Conservation (phyloP, 2,113 vertebrate genomes). For the Nothocercus julius region DNA sequence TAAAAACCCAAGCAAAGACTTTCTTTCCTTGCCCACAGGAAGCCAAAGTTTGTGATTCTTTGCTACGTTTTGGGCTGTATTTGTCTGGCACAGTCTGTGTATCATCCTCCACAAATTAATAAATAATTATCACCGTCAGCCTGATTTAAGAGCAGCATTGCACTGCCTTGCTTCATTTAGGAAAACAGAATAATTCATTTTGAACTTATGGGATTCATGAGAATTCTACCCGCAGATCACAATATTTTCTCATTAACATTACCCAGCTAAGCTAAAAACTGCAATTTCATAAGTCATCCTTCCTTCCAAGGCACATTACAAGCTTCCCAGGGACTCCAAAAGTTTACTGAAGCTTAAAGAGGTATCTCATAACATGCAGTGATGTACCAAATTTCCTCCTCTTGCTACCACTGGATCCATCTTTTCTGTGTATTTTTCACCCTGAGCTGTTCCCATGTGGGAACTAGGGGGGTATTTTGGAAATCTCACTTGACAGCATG, state of each 20-base stretch:
- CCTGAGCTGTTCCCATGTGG: neutral
- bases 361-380: neutral
- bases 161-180: neutral
- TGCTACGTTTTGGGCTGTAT: neutral
- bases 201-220: constrained; percentile 28
- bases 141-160: neutral
- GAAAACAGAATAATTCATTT: constrained; percentile 54
- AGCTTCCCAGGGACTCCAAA: constrained; percentile 49
- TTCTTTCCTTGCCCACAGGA: accelerated
- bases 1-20: neutral
- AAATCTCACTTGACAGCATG: neutral
- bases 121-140: neutral
- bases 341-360: constrained; percentile 49
- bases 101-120: neutral
- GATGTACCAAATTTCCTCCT: neutral
- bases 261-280: constrained; percentile 56
- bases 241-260: constrained; percentile 54
- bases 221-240: neutral
- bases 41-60: neutral
- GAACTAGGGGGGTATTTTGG: no score
- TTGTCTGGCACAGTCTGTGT: neutral
- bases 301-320: constrained; percentile 36
- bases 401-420: neutral
- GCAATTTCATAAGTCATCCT: constrained; percentile 36
- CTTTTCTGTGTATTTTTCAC: neutral